phyloP scores from a whole-genome alignment of 1,140 invertebrate species.

The Megalonaias nervosa region DNA sequence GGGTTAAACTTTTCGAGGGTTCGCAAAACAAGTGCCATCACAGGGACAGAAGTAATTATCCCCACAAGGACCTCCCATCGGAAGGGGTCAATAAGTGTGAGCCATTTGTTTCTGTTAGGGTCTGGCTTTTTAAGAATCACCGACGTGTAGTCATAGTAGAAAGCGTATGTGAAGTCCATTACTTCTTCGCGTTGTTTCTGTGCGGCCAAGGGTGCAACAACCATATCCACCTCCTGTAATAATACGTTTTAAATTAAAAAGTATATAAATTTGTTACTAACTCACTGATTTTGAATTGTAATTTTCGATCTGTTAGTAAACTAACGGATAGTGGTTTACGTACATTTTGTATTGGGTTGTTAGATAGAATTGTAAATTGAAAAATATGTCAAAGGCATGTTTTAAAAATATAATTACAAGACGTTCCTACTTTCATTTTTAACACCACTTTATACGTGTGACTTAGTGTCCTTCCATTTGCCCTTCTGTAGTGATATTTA shows the following conservation, averaged over 20 bases:
- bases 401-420: no score
- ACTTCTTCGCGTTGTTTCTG: constrained; percentile 42
- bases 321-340: no score
- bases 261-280: no score
- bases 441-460: no score
- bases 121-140: constrained; percentile 55
- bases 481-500: no score
- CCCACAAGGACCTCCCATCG: constrained; percentile 40
- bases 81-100: constrained; percentile 52
- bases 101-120: constrained; percentile 53
- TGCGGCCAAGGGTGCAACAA: constrained; percentile 46
- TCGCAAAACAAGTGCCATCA: constrained; percentile 26
- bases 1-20: constrained; percentile 41
- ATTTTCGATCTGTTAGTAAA: no score
- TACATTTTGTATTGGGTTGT: no score
- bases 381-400: no score
- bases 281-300: no score
- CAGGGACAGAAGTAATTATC: constrained; percentile 38
- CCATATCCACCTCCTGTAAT: constrained; percentile 55
- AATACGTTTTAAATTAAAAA: not conserved
- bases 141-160: constrained; percentile 45
- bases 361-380: no score
- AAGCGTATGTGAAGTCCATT: constrained; percentile 59
- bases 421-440: no score
- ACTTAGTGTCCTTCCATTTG: no score